Evolutionary conservation across 1,140 invertebrate genomes (phyloP), one percentile per base, ranked within the genome.

Genomic region (Drosophila sp.): DNA sequence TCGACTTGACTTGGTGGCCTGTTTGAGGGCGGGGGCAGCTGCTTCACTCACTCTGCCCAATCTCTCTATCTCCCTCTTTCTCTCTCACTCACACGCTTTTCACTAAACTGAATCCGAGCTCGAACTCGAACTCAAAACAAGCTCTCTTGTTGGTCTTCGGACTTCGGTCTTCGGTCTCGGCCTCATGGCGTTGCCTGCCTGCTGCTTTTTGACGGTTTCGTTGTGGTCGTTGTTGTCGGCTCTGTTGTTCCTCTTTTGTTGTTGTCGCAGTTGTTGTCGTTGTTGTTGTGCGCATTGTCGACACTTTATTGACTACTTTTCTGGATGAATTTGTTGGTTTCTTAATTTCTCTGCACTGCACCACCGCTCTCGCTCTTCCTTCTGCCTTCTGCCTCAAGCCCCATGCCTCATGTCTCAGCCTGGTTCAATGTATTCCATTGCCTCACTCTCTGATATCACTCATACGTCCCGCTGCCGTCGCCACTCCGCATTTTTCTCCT

Each of bases 261-360:
- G 77, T 78, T 62, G 64, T 64, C 67, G 57, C 58, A 59, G 74
- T 57, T 78, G 71, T 75, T 67, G 70, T 18, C 46, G 56, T 46
- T 69, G 65, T 40, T 64, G 64, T 66, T 87, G 78, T 67, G 83
- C 72, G 76, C 83, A 87, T 87, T 87, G 83, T 87, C 83, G 83
- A 89, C 83, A 89, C 83, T 89, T 89, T 89, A 89, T 89, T 89
- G 83, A 89, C 83, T 89, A 89, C 83, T 89, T 89, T 89, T 82
- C 83, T 89, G 83, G 83, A 89, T 89, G 83, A 89, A 89, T 89
- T 89, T 89, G 83, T 89, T 89, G 83, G 83, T 89, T 89, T 89
- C 83, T 89, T 89, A 89, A 89, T 89, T 83, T 89, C 73, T 50
- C 73, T 79, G 83, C 65, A 72, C 69, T 58, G 69, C 69, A 65